phyloP scores from a whole-genome alignment of 2,888 invertebrate species.

The Leptopilina syphax region DNA sequence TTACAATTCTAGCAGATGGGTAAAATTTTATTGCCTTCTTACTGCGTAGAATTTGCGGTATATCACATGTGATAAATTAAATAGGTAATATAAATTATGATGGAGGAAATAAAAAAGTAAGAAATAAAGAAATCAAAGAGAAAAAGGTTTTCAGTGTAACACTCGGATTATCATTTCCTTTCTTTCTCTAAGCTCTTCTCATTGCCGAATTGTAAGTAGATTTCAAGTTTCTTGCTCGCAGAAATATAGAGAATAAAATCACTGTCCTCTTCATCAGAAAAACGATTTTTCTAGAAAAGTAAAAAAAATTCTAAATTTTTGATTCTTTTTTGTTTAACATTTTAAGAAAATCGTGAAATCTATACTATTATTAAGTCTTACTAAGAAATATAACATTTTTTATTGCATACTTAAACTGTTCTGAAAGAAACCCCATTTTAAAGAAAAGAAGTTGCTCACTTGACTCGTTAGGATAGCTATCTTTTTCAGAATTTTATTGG shows the following conservation, averaged over 20 bases:
- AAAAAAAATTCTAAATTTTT: too few species aligned
- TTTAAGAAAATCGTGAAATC: too few species aligned
- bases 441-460: slow-evolving; percentile 67
- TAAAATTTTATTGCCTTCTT: not conserved
- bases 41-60: too few species aligned
- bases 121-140: slow-evolving; percentile 43
- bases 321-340: too few species aligned
- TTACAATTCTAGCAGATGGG: slow-evolving; percentile 1
- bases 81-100: slow-evolving; percentile 28
- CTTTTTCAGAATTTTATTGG: slow-evolving; percentile 60
- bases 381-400: too few species aligned
- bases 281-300: too few species aligned
- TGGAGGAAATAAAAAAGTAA: slow-evolving; percentile 26
- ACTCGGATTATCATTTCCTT: slow-evolving; percentile 64
- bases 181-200: slow-evolving; percentile 31
- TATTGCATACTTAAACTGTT: slow-evolving; percentile 47
- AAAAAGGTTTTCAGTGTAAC: slow-evolving; percentile 71
- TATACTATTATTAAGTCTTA: too few species aligned
- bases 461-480: slow-evolving; percentile 65
- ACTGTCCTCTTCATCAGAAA: not conserved
- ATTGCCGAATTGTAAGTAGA: slow-evolving; percentile 19
- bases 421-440: slow-evolving; percentile 65
- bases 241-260: slow-evolving; percentile 1
- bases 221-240: not conserved
- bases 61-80: too few species aligned